Evolutionary conservation across 2,888 invertebrate genomes (phyloP), one percentile per base, ranked within the genome.

Genomic region (Caenorhabditis sulstoni): DNA sequence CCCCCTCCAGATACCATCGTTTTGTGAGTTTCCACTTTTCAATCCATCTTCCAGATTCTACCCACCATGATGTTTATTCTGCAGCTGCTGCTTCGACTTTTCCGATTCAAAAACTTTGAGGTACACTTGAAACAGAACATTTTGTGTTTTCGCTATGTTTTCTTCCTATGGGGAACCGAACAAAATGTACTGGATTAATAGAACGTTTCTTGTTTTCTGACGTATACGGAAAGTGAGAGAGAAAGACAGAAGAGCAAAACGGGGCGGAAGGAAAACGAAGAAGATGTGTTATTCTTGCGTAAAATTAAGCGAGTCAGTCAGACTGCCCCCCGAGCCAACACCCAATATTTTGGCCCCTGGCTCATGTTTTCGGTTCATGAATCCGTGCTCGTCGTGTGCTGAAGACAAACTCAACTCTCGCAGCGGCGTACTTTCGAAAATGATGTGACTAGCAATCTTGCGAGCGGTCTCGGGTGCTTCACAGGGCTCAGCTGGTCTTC

Each of bases 31-130:
- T 20, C 35, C 29, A 29, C 29, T 12, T n/a, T 29, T 47, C 62
- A 62, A 71, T 71, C 59, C 49, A 58, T 73, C 73, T 73, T 73
- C 50, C 73, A 73, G 73, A 66, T 66, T 59, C 29, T 11, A 59
- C 66, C 29, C 65, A 61, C 52, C 44, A 76, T 80, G 76, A 75
- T 80, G 57, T 76, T 80, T 62, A 53, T 80, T 16, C 59, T 76
- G 49, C 70, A 70, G 23, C 62, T 67, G 14, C 66, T 75, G 39
- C 70, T 80, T 11, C 73, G 80, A 18, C 55, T 80, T 16, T 75
- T 80, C 62, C 61, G 76, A 45, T 49, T 76, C 61, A 71, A 66
- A 76, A 71, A 80, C 49, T 80, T 65, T 35, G 74, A 74, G 74
- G 74, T 74, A 74, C 45, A 47, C 45, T 23, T 53, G 39, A 52